phyloP scores from a whole-genome alignment of 2,888 invertebrate genomes.

The Conchocele bisecta region DNA sequence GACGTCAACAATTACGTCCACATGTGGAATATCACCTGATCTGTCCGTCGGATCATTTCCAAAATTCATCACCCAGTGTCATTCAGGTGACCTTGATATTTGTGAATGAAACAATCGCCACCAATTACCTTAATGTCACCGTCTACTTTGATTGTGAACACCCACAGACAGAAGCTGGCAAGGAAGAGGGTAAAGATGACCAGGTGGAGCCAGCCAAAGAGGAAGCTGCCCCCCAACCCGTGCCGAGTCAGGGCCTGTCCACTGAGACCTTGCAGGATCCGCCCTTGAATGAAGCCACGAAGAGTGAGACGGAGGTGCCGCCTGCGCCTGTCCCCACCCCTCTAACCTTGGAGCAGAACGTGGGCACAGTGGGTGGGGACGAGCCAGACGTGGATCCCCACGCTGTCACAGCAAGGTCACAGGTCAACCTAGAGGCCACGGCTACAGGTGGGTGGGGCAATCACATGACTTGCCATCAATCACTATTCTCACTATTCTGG shows the following conservation, averaged over 20 bases:
- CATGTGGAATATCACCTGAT: no score
- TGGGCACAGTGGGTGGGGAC: slow-evolving; percentile 41
- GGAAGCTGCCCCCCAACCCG: not conserved
- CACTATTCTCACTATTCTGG: not conserved
- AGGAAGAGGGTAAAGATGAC: no score
- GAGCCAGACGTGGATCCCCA: slow-evolving; percentile 58
- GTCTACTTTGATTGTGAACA: no score
- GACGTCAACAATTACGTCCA: no score
- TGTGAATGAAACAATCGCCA: no score
- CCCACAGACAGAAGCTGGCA: no score
- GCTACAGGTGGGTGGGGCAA: slow-evolving; percentile 63
- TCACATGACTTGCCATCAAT: not conserved
- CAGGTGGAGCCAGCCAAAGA: not conserved
- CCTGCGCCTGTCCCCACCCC: slow-evolving; percentile 47
- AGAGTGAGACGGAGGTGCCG: slow-evolving; percentile 25
- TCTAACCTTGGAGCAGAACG: slow-evolving; percentile 28
- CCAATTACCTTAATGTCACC: no score
- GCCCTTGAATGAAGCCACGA: slow-evolving; percentile 10
- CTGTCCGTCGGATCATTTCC: no score
- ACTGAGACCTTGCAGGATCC: no score
- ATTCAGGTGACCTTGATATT: no score
- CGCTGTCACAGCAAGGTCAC: slow-evolving; percentile 59
- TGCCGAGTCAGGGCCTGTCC: not conserved
- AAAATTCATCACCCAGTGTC: no score
- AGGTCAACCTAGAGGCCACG: slow-evolving; percentile 69